Conservation (phyloP, 2,888 invertebrate genomes). For the Drosophila algonquin region DNA sequence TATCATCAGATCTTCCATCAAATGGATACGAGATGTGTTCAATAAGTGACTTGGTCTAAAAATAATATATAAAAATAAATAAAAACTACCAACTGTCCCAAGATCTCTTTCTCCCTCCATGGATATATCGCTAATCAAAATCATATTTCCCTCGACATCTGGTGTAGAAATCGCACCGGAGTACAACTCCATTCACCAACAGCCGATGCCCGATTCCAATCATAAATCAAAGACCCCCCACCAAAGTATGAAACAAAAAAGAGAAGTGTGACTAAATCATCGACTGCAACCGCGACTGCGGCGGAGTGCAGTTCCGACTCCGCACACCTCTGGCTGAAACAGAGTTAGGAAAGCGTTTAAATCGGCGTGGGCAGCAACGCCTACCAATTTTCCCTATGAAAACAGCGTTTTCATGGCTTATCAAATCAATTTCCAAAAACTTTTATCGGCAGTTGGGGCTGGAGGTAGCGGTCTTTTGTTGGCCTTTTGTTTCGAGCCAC, state of each 20-base stretch:
- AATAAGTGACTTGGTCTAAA: too few relatives aligned
- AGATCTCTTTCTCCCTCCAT: not conserved
- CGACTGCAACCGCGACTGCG: slow-evolving; percentile 15
- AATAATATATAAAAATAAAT: too few relatives aligned
- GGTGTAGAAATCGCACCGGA: slow-evolving; percentile 19
- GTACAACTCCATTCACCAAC: slow-evolving; percentile 45
- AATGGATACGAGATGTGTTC: too few relatives aligned
- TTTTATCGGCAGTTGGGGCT: slow-evolving; percentile 29
- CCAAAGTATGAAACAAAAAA: slow-evolving; percentile 11
- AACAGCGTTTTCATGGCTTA: slow-evolving; percentile 60
- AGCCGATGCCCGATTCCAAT: slow-evolving; percentile 14
- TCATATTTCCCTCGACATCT: slow-evolving; percentile 30
- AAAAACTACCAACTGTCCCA: not conserved
- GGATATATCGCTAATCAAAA: slow-evolving; percentile 21
- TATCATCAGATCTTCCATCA: not conserved
- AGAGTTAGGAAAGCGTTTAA: slow-evolving; percentile 61
- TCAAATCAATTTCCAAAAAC: slow-evolving; percentile 59
- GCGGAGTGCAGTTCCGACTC: slow-evolving; percentile 4
- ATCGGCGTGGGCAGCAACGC: slow-evolving; percentile 65
- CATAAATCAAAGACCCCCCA: slow-evolving; percentile 32
- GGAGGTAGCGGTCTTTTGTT: slow-evolving; percentile 49
- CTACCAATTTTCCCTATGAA: slow-evolving; percentile 56
- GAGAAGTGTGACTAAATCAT: slow-evolving; percentile 41
- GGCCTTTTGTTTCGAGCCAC: slow-evolving; percentile 61
- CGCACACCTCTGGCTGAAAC: slow-evolving; percentile 8